A percentile compares a stretch with the other conserved stretches of the same genome.
phyloP scores from a whole-genome alignment of 2,113 vertebrate genomes.

The Peucedramus taeniatus region DNA sequence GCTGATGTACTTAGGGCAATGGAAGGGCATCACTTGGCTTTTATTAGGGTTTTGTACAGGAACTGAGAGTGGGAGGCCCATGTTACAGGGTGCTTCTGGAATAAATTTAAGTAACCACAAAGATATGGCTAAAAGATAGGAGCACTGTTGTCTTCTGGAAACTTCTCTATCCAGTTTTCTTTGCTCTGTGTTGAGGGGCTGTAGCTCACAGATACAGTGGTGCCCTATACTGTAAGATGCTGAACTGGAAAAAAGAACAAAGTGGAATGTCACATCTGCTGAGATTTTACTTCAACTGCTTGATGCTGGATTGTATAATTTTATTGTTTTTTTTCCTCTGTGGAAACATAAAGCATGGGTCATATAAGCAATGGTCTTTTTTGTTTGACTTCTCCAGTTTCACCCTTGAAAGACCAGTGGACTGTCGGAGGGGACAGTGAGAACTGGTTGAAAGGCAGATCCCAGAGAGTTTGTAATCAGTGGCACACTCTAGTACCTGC shows the following conservation, averaged over 20 bases:
- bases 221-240: neutral
- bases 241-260: neutral
- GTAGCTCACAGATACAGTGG: neutral
- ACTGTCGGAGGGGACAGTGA: neutral
- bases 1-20: neutral
- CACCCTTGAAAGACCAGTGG: neutral
- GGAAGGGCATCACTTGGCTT: neutral
- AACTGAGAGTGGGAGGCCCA: neutral
- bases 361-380: neutral
- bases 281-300: neutral
- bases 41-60: neutral
- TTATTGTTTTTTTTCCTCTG: rapidly evolving
- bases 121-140: neutral
- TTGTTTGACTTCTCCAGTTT: neutral
- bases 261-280: neutral
- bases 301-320: neutral
- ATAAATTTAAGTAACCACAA: neutral
- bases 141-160: neutral
- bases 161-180: neutral
- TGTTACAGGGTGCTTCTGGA: neutral
- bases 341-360: neutral
- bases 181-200: neutral
- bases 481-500: neutral
- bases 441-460: neutral
- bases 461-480: neutral